phyloP scores from a whole-genome alignment of 92 coral and sea anemone genomes.

The Virgularia gustaviana region DNA sequence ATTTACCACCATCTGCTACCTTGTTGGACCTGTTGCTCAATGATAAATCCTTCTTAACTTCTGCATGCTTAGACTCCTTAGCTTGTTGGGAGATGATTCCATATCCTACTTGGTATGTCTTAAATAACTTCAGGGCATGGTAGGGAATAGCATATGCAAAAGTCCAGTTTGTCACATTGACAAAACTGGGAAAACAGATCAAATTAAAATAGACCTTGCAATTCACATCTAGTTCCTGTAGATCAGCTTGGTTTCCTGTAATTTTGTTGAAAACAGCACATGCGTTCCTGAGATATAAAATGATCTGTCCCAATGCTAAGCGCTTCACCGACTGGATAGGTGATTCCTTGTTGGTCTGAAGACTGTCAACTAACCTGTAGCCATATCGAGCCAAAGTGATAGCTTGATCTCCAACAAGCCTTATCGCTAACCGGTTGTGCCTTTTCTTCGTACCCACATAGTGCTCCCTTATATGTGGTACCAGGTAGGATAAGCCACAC shows the following conservation, averaged over 20 bases:
- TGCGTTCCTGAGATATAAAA: neutral
- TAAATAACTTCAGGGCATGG: conserved; percentile 38
- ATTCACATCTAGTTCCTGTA: conserved; percentile 41
- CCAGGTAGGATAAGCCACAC: neutral
- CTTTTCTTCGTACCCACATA: neutral
- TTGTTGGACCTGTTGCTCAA: conserved; percentile 19
- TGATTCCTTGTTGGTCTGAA: neutral
- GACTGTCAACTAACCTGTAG: neutral
- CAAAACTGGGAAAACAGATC: conserved; percentile 36
- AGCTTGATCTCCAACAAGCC: neutral
- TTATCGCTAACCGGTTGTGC: neutral
- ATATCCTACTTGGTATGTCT: conserved; percentile 46
- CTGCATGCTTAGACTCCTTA: conserved; percentile 50
- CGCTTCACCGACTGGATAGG: neutral
- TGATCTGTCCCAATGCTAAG: neutral
- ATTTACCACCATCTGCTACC: conserved; percentile 27
- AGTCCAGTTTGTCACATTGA: conserved; percentile 49
- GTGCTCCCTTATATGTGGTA: neutral
- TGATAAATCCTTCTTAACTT: conserved; percentile 14
- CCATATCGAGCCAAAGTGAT: neutral
- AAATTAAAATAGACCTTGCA: conserved; percentile 53
- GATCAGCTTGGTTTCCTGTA: conserved; percentile 24
- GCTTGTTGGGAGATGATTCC: conserved; percentile 51
- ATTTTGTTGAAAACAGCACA: conserved; percentile 39
- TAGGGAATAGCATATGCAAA: conserved; percentile 53